Evolutionary conservation across 2,797 vertebrate species (phyloP).

Genomic region (Gallinago solitaria): DNA sequence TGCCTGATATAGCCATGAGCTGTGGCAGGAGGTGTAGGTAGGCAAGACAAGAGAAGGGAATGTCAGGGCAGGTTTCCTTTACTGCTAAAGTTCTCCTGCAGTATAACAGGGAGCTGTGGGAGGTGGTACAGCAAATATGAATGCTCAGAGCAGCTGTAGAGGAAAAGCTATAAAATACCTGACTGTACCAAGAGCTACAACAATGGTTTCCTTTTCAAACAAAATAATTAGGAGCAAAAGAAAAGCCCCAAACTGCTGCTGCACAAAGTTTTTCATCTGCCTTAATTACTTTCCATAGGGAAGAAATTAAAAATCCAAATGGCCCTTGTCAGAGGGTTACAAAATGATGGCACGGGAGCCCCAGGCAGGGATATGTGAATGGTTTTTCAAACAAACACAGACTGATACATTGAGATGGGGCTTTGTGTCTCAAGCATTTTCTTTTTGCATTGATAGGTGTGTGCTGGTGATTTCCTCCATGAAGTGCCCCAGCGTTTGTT

Average conservation of each 20-base stretch:
- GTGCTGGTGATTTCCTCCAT: neutral
- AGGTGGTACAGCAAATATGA: neutral
- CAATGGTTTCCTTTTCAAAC: neutral
- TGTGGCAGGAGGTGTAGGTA: neutral
- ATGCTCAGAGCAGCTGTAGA: neutral
- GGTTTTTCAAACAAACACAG: neutral
- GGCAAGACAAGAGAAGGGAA: neutral
- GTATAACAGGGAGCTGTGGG: fast-evolving
- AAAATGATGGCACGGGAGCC: neutral
- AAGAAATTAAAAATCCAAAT: neutral
- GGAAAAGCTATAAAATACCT: neutral
- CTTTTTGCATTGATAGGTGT: neutral
- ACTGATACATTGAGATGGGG: neutral
- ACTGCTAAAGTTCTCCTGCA: neutral
- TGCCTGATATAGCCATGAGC: neutral
- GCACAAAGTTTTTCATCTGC: neutral
- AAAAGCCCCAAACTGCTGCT: neutral
- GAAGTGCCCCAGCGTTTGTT: neutral
- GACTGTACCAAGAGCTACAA: neutral
- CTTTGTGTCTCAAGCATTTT: neutral
- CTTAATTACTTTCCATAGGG: neutral
- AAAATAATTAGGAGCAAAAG: neutral
- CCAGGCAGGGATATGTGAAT: neutral
- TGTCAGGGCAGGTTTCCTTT: neutral
- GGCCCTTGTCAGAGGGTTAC: neutral